Base-by-base conservation (phyloP, 2,888 invertebrate genomes). In the Eudasyphora cyanicolor region DNA sequence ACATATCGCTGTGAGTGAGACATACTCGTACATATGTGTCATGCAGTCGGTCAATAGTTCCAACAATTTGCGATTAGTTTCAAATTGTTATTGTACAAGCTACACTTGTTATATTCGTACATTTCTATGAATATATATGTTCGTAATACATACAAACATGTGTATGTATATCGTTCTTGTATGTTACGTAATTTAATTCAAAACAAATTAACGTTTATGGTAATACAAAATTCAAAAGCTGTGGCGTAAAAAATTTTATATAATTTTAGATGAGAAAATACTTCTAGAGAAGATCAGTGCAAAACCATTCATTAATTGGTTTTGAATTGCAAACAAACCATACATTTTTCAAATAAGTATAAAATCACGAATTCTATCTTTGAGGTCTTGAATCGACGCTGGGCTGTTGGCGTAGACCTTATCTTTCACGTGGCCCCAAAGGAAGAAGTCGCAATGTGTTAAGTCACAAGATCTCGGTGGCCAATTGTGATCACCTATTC, bases 41-140 rank as follows among this genome's bases (percentile, higher is more conserved):
- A 57, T 57, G 27, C 54, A 73, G 24, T 73, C 24, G n/a, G n/a
- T n/a, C n/a, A n/a, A n/a, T n/a, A 60, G 27, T 73, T 57, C 14
- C n/a, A 35, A 73, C 73, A 38, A 17, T 60, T 73, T 57, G 57
- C 42, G 38, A 73, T 57, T 73, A 60, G 38, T 60, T 21, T 24
- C 73, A 60, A 67, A 42, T 42, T 81, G 17, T 71, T 70, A 19
- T 32, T 49, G 32, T 35, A 29, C 19, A 29, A 38, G n/a, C n/a
- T n/a, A n/a, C 29, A 51, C 38, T 10, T 51, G n/a, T n/a, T n/a
- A n/a, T 21, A 51, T 51, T 10, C 38, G 54, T 64, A 17, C 3
- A 51, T 14, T 29, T 54, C n/a, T 69, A 70, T 32, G 24, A 2
- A 51, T 14, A 32, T 54, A 12, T 69, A 70, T 32, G 24, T 29